Conservation (phyloP, 2,888 invertebrate species). For the Escarpia spicata region DNA sequence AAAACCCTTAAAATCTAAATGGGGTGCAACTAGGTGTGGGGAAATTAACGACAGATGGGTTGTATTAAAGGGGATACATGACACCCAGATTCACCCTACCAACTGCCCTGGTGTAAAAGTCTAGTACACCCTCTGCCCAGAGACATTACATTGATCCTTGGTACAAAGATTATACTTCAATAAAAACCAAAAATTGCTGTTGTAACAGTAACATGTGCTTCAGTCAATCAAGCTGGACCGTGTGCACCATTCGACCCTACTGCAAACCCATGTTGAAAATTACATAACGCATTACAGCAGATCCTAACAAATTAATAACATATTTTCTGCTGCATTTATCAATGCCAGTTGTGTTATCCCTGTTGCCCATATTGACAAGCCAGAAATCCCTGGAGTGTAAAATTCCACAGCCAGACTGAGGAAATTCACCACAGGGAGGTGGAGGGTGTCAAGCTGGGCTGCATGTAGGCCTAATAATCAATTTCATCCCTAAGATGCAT, state of each 20-base stretch:
- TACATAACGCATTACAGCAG: not conserved
- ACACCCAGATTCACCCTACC: not conserved
- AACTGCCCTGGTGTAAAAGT: not conserved
- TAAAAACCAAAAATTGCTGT: not conserved
- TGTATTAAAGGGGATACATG: not conserved
- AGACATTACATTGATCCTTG: no score
- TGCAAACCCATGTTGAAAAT: not conserved
- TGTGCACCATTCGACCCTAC: not conserved
- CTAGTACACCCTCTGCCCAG: not conserved
- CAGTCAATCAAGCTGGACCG: not conserved
- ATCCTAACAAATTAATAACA: not conserved
- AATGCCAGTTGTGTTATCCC: not conserved
- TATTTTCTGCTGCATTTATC: not conserved
- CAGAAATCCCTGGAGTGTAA: not conserved
- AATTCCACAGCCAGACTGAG: not conserved
- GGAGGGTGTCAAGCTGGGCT: not conserved
- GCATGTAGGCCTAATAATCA: not conserved
- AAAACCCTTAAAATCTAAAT: no score
- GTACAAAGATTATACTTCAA: not conserved
- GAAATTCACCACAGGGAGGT: not conserved
- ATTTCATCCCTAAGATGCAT: not conserved
- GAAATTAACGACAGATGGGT: not conserved
- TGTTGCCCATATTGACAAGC: not conserved
- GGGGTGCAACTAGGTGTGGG: no score
- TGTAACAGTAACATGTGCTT: not conserved